These are phyloP conservation scores for Antedon mediterranea DNA, from an alignment of 53 echinoderm and acorn worm genomes.

Conservation along the genomic window DNA sequence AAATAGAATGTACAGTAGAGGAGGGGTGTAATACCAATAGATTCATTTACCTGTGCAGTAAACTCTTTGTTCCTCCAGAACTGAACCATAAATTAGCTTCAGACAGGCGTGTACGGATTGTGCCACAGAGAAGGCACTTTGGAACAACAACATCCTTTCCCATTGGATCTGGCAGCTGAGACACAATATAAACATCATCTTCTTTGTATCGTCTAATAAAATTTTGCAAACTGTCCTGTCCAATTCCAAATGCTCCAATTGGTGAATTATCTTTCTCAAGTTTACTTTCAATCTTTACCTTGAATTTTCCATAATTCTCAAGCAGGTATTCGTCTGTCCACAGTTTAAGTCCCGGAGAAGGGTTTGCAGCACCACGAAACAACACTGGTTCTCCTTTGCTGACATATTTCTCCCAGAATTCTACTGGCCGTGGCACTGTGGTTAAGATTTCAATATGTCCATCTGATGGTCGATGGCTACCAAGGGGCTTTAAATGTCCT, in stretches of 20 bases:
- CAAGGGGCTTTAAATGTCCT: slow-evolving; percentile 53
- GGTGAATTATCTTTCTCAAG: slow-evolving; percentile 57
- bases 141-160: slow-evolving; percentile 41
- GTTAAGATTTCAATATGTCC: slow-evolving; percentile 62
- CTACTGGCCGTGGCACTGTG: slow-evolving; percentile 34
- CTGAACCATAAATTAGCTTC: slow-evolving; percentile 88
- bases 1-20: no score
- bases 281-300: slow-evolving; percentile 77
- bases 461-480: slow-evolving; percentile 52
- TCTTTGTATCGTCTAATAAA: slow-evolving; percentile 46
- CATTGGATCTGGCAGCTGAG: slow-evolving; percentile 72
- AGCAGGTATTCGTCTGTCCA: slow-evolving; percentile 74
- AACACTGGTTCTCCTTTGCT: slow-evolving; percentile 52
- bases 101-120: slow-evolving; percentile 51
- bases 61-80: slow-evolving; percentile 67
- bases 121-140: slow-evolving; percentile 80
- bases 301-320: slow-evolving; percentile 45
- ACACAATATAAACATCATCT: slow-evolving; percentile 61
- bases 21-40: no score
- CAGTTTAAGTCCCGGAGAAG: slow-evolving; percentile 31
- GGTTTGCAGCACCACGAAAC: slow-evolving; percentile 45
- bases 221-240: slow-evolving; percentile 64
- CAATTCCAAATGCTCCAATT: slow-evolving; percentile 59
- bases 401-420: slow-evolving; percentile 78
- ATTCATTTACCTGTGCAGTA: slow-evolving; percentile 43